phyloP scores from a whole-genome alignment of 1,140 invertebrate species.

The Dendrolimus punctatus region DNA sequence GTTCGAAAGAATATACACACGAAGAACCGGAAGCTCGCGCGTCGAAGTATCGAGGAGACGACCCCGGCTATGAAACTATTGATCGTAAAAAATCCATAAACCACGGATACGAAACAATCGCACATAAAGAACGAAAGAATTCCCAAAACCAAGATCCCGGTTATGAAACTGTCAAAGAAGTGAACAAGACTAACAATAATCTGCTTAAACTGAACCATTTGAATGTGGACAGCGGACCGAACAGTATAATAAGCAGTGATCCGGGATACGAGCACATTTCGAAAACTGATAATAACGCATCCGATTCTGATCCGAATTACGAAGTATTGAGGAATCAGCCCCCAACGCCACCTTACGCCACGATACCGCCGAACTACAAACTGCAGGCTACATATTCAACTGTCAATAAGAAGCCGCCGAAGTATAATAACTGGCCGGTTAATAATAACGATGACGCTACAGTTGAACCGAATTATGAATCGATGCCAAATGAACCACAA shows the following conservation, averaged over 20 bases:
- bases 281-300: slow-evolving; percentile 70
- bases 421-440: slow-evolving; percentile 49
- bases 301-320: slow-evolving; percentile 80
- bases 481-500: slow-evolving; percentile 76
- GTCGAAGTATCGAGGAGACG: slow-evolving; percentile 49
- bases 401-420: slow-evolving; percentile 66
- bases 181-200: slow-evolving; percentile 52
- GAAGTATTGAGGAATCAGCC: slow-evolving; percentile 76
- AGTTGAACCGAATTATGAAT: slow-evolving; percentile 77
- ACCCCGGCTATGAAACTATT: slow-evolving; percentile 70
- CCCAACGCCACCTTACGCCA: slow-evolving; percentile 63
- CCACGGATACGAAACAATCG: slow-evolving; percentile 69
- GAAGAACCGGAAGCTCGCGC: slow-evolving; percentile 22
- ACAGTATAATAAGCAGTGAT: slow-evolving; percentile 74
- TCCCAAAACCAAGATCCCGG: slow-evolving; percentile 72
- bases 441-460: slow-evolving; percentile 58
- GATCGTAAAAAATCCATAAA: slow-evolving; percentile 55
- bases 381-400: slow-evolving; percentile 71
- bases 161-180: slow-evolving; percentile 75
- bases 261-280: slow-evolving; percentile 76
- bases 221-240: slow-evolving; percentile 67
- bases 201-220: slow-evolving; percentile 48
- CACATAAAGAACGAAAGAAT: slow-evolving; percentile 52
- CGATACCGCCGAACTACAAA: slow-evolving; percentile 58
- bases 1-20: slow-evolving; percentile 33